These are phyloP conservation scores for Neoitamus cyanurus DNA, from an alignment of 2,888 invertebrate genomes.

Conservation along the genomic window DNA sequence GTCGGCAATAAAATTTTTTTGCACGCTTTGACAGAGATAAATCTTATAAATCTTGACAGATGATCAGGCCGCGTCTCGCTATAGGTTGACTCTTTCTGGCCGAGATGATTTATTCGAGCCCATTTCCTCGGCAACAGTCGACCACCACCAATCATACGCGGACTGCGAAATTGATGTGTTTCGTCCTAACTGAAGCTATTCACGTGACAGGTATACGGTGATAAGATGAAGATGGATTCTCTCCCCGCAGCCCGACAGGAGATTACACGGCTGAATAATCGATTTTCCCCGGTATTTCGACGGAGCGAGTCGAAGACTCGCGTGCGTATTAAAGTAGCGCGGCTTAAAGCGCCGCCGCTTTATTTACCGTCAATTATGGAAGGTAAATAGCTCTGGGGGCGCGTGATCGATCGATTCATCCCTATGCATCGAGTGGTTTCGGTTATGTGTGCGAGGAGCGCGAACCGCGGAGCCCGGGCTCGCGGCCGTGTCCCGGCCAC, in stretches of 20 bases:
- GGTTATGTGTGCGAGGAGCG: not conserved
- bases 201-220: not conserved
- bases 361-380: constrained; percentile 33
- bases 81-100: not conserved
- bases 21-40: constrained; percentile 18
- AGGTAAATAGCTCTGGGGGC: constrained; percentile 37
- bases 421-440: not conserved
- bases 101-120: constrained; percentile 28
- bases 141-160: constrained; percentile 14
- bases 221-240: constrained; percentile 35
- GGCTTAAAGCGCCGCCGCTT: constrained; percentile 18
- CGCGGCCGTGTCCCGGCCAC: not conserved
- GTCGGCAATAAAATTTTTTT: constrained; percentile 24
- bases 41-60: constrained; percentile 40
- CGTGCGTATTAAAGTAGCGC: constrained; percentile 38
- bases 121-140: constrained; percentile 34
- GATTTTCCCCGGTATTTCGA: not conserved
- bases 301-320: not conserved
- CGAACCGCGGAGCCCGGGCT: not conserved
- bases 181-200: not conserved
- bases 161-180: constrained; percentile 7
- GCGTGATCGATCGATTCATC: constrained; percentile 41
- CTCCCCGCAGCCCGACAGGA: not conserved
- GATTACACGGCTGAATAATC: not conserved
- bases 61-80: constrained; percentile 1